Evolutionary conservation across 2,113 vertebrate species (phyloP), one percentile per base, ranked within the genome.

Genomic region (Sprattus sprattus): DNA sequence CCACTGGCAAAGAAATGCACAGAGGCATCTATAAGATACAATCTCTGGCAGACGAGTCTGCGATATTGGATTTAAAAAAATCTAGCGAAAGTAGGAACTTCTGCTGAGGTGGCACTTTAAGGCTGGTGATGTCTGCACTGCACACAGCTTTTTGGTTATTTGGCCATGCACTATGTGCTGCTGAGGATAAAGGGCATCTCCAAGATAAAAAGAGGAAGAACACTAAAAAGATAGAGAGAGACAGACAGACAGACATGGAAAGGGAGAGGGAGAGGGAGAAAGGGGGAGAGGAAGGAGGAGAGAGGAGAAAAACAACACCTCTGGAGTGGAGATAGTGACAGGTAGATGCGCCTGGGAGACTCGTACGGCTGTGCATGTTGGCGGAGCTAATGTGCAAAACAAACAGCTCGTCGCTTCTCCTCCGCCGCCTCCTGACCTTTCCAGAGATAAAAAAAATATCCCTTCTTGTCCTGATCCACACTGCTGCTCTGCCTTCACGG

Each of bases 351-450:
- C 60, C 71, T 22, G 85, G 83, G 86, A 89, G 88, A 88, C 88
- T 87, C 81, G 87, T 32, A 83, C 78, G 85, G 86, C 47, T 81
- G 71, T 28, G 83, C 87, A 84, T 50, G 83, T 83, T 82, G 67
- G 46, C 50, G 86, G 67, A 88, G 84, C 16, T 85, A 81, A 86
- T 49, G 86, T 82, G 82, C 83, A 80, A 54, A 86, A 88, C 88
- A 89, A 90, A 87, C 81, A 71, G 78, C 45, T 83, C 86, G 57
- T 4, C 84, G 82, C 84, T 85, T 85, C 88, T 89, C 57, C 44
- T 81, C 86, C 88, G 85, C 87, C 80, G 54, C 81, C 87, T 84
- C 86, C 49, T 91, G 91, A 94, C 92, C 92, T 93, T 93, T 92
- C 90, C 84, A 75, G 85, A 90, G 80, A 87, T 89, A 93, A 91